Evolutionary conservation across 2,113 vertebrate genomes (phyloP).

Genomic region (Etia nguti): DNA sequence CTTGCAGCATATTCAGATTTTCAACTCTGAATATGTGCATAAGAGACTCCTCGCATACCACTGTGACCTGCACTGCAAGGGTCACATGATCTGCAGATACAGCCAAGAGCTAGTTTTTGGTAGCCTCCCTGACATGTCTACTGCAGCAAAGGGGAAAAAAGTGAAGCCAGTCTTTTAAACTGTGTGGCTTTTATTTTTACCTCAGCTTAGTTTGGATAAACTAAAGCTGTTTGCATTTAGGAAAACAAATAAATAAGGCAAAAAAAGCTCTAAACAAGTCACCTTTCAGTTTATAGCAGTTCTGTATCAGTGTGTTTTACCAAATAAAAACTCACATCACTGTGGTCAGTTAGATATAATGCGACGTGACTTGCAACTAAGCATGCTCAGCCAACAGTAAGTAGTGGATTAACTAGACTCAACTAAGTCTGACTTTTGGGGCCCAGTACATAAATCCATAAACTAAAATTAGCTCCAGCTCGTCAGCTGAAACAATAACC

Average conservation of each 20-base stretch:
- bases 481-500: neutral
- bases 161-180: neutral
- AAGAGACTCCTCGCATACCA: neutral
- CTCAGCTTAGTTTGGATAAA: neutral
- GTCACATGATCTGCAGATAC: neutral
- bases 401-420: neutral
- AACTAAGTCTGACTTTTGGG: neutral
- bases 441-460: neutral
- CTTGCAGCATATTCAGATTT: neutral
- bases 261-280: neutral
- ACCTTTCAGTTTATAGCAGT: neutral
- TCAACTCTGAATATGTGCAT: neutral
- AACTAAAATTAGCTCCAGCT: neutral
- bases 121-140: neutral
- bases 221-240: neutral
- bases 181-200: neutral
- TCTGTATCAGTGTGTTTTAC: neutral
- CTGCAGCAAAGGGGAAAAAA: neutral
- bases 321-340: neutral
- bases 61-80: neutral
- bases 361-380: neutral
- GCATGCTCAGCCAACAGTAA: neutral
- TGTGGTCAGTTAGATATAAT: neutral
- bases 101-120: neutral
- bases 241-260: neutral